phyloP scores from a whole-genome alignment of 1,140 invertebrate genomes.

The Polypedilum pembai region DNA sequence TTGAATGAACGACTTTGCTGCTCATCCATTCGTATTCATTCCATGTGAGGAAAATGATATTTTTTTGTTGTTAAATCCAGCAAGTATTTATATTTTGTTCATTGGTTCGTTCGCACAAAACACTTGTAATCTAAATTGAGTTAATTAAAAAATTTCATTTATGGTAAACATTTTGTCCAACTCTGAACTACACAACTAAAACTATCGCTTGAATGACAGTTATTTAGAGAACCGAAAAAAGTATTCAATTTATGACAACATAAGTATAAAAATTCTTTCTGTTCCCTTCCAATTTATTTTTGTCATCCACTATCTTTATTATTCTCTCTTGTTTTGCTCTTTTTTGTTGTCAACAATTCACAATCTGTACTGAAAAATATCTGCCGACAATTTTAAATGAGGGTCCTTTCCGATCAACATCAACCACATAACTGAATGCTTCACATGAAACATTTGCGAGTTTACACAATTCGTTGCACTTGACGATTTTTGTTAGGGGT shows the following conservation, averaged over 20 bases:
- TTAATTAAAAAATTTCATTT: not conserved
- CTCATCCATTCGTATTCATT: too few species aligned
- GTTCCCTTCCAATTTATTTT: not conserved
- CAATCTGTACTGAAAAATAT: not conserved
- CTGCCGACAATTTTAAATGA: not conserved
- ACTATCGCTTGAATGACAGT: not conserved
- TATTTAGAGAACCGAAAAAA: not conserved
- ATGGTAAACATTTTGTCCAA: not conserved
- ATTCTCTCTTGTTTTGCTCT: not conserved
- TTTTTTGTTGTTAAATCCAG: too few species aligned
- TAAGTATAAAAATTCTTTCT: not conserved
- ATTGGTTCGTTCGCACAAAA: not conserved
- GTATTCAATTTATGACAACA: slow-evolving; percentile 16
- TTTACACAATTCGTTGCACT: slow-evolving; percentile 9
- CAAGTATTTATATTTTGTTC: too few species aligned
- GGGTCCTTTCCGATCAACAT: slow-evolving; percentile 13
- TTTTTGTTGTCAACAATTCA: not conserved
- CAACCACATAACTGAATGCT: slow-evolving; percentile 21
- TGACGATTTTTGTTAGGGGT: not conserved
- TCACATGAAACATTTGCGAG: not conserved
- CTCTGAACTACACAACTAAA: not conserved
- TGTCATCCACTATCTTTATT: not conserved
- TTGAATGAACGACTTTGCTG: too few species aligned
- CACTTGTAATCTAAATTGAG: not conserved
- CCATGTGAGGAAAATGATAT: too few species aligned